Percentiles rank a stretch among this genome's conserved stretches.
Evolutionary conservation across 2,113 vertebrate genomes (phyloP).

Genomic region (Prunella himalayana): DNA sequence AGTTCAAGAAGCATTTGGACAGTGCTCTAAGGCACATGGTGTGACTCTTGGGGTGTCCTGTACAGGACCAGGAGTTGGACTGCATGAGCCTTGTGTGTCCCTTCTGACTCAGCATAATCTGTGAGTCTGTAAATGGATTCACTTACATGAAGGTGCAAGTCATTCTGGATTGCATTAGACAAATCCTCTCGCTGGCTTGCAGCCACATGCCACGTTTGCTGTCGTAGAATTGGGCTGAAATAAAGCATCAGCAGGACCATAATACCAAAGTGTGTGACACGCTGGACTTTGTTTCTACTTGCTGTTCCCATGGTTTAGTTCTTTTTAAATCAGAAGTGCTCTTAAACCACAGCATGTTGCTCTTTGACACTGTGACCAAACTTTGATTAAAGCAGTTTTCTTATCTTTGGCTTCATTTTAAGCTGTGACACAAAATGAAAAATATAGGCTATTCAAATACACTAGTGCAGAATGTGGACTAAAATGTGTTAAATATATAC

Average conservation of each 20-base stretch:
- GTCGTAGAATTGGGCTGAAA: not conserved
- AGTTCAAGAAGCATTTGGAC: not conserved
- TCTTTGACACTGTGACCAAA: not conserved
- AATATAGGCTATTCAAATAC: not conserved
- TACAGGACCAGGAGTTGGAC: not conserved
- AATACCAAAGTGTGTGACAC: not conserved
- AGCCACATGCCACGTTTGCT: not conserved
- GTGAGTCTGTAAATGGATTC: not conserved
- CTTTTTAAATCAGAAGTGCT: not conserved
- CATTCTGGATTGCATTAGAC: not conserved
- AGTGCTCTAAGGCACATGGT: not conserved
- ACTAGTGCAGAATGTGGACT: not conserved
- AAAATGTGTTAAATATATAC: not conserved
- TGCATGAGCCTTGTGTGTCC: no score
- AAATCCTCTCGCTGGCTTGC: not conserved
- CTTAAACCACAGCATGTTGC: not conserved
- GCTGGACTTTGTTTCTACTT: not conserved
- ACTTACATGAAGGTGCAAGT: not conserved
- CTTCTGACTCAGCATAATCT: not conserved
- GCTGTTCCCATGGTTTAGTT: not conserved
- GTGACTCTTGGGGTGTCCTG: not conserved
- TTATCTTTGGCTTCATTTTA: not conserved
- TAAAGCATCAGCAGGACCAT: not conserved
- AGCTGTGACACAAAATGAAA: not conserved
- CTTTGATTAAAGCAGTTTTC: not conserved